Evolutionary conservation across 2,113 vertebrate species (phyloP).

Genomic region (Psophia crepitans): DNA sequence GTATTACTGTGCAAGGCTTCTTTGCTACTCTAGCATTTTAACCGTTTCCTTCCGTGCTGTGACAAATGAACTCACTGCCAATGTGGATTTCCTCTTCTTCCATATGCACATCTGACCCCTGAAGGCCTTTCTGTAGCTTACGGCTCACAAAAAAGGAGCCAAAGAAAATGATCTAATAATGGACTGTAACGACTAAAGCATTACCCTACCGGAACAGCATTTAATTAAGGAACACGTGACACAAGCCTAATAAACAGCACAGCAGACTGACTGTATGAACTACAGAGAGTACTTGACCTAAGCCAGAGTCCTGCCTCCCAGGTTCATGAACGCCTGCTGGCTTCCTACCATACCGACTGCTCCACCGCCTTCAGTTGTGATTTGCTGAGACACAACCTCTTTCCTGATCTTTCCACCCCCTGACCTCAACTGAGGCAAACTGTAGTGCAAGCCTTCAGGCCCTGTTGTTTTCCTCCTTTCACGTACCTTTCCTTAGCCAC

Average conservation of each 20-base stretch:
- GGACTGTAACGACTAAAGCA: not conserved
- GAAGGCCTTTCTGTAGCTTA: not conserved
- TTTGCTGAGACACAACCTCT: fast-evolving
- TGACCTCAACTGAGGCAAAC: not conserved
- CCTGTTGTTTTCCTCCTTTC: not conserved
- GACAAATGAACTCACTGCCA: not conserved
- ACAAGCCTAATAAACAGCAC: not conserved
- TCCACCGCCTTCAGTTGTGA: not conserved
- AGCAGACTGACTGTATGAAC: not conserved
- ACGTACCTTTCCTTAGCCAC: not conserved
- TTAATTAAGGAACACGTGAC: not conserved
- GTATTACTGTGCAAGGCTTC: not conserved
- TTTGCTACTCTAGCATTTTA: not conserved
- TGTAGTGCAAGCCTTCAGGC: not conserved
- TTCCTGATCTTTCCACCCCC: not conserved
- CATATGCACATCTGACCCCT: not conserved
- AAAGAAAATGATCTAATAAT: not conserved
- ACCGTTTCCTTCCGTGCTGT: not conserved
- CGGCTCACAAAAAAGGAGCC: not conserved
- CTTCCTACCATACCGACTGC: fast-evolving
- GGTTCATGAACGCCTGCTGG: not conserved
- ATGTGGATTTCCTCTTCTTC: not conserved
- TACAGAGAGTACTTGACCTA: too few species aligned
- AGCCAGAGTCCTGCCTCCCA: not conserved
- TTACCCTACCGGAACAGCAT: not conserved